phyloP scores from a whole-genome alignment of 1,140 invertebrate species.

The Lithobius niger region DNA sequence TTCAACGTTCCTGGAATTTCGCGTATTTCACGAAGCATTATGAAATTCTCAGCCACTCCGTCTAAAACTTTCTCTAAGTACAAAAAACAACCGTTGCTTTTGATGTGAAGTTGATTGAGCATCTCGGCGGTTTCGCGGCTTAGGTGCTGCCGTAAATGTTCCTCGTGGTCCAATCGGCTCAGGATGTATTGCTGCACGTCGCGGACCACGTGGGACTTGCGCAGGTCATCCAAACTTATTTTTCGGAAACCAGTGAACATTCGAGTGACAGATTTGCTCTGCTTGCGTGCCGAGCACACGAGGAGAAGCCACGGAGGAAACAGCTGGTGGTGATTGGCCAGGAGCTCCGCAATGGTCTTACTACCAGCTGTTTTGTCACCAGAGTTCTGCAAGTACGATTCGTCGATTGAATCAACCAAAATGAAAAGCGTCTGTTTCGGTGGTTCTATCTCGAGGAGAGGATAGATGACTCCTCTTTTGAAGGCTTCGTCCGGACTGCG shows the following conservation, averaged over 20 bases:
- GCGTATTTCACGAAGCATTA: slow-evolving; percentile 64
- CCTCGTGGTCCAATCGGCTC: slow-evolving; percentile 70
- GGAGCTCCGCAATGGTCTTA: slow-evolving; percentile 64
- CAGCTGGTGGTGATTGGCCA: slow-evolving; percentile 79
- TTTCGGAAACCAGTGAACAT: slow-evolving; percentile 93
- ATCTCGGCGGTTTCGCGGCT: slow-evolving; percentile 79
- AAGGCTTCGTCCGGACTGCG: slow-evolving; percentile 80
- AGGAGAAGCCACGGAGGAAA: slow-evolving; percentile 86
- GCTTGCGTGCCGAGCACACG: slow-evolving; percentile 73
- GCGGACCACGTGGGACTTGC: slow-evolving; percentile 63
- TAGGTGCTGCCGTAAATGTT: slow-evolving; percentile 60
- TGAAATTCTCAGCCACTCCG: slow-evolving; percentile 82
- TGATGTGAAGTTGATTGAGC: slow-evolving; percentile 88
- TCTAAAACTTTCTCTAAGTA: slow-evolving; percentile 87
- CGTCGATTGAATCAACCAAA: slow-evolving; percentile 84
- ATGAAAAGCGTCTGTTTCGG: slow-evolving; percentile 66
- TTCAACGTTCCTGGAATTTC: slow-evolving; percentile 91
- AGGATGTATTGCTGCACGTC: slow-evolving; percentile 94
- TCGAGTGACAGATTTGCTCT: slow-evolving; percentile 62
- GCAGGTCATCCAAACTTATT: slow-evolving; percentile 74
- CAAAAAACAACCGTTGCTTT: slow-evolving; percentile 88
- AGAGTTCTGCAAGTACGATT: slow-evolving; percentile 34
- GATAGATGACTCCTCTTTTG: slow-evolving; percentile 72
- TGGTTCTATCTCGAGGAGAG: slow-evolving; percentile 64
- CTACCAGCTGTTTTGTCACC: slow-evolving; percentile 22